Conservation (phyloP, 2,888 invertebrate genomes). For the Acrobasis suavella region DNA sequence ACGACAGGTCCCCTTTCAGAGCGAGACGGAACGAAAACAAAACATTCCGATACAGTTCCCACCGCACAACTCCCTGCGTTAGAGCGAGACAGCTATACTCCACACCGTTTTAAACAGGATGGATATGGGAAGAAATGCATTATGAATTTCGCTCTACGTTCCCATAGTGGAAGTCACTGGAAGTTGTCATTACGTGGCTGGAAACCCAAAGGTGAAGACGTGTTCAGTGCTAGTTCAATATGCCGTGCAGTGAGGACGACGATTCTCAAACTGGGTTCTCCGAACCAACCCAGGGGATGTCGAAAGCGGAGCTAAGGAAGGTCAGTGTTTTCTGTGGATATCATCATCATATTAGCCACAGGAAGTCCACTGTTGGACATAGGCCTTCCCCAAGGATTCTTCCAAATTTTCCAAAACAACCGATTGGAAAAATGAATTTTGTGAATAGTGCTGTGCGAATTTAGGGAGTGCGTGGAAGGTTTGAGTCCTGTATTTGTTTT, state of each 20-base stretch:
- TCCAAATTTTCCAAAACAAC: too few relatives aligned
- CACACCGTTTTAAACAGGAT: constrained; percentile 53
- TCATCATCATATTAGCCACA: background rate
- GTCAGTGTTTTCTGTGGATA: constrained; percentile 55
- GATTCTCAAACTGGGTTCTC: constrained; percentile 78
- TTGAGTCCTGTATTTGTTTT: too few relatives aligned
- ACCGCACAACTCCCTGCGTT: constrained; percentile 43
- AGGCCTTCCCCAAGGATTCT: too few relatives aligned
- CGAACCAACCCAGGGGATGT: constrained; percentile 82
- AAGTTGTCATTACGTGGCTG: constrained; percentile 48
- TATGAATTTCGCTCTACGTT: constrained; percentile 60
- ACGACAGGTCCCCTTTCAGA: constrained; percentile 66
- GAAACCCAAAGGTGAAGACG: constrained; percentile 46
- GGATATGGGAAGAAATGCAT: constrained; percentile 56
- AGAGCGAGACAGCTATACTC: constrained; percentile 52
- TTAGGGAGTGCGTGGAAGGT: background rate
- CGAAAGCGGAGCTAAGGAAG: constrained; percentile 87
- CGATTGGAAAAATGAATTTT: too few relatives aligned
- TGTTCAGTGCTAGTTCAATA: constrained; percentile 43
- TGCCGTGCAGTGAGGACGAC: constrained; percentile 85
- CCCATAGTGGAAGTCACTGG: constrained; percentile 49
- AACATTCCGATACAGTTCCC: constrained; percentile 81
- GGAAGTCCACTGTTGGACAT: too few relatives aligned
- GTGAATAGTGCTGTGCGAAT: constrained; percentile 13
- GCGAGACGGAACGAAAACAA: constrained; percentile 77